Base-by-base conservation (phyloP, 2,888 invertebrate genomes). In the Drosophila basisetae region DNA sequence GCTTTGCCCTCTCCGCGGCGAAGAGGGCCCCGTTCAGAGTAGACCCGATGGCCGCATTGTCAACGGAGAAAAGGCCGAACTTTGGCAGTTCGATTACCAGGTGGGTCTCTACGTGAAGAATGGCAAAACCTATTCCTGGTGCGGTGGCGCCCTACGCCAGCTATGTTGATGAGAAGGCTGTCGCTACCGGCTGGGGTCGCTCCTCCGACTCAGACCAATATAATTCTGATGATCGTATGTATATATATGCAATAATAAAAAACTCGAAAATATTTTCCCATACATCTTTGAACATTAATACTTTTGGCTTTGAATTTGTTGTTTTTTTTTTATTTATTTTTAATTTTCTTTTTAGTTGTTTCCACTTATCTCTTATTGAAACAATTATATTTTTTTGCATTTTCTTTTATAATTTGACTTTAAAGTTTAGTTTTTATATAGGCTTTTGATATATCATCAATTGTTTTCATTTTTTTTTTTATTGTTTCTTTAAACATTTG, bases 101-200 rank as follows among this genome's bases (percentile, higher is more conserved):
- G 92, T 81, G 18, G 91, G 90, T 56, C 83, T 92, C 0, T 81
- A 88, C 10, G 76, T 91, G 30, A 75, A 73, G 25, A 41, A 73
- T 41, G 76, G 77, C 35, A n/a, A 31, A 5, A 60, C 64, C 10
- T 78, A 75, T 3, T 62, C 84, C 35, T 91, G 86, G 86, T 92
- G 92, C 73, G 92, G 92, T 66, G 92, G 91, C 52, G 91, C 74
- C 64, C 55, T 85, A 91, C 58, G 59, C 88, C 10, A 69, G 63
- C 37, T 91, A 82, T 39, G 64, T 60, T 13, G 80, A 79, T 30
- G 78, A 84, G 13, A 68, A 68, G 43, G 89, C 68, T 9, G 68
- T 91, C 50, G 91, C 90, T 31, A 91, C 92, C 52, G 92, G 92
- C 43, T 92, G 92, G 92, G 89, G 92, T n/a, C 84, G 81, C 52